Conservation (phyloP, 2,113 vertebrate species). For the Beaufortia kweichowensis region DNA sequence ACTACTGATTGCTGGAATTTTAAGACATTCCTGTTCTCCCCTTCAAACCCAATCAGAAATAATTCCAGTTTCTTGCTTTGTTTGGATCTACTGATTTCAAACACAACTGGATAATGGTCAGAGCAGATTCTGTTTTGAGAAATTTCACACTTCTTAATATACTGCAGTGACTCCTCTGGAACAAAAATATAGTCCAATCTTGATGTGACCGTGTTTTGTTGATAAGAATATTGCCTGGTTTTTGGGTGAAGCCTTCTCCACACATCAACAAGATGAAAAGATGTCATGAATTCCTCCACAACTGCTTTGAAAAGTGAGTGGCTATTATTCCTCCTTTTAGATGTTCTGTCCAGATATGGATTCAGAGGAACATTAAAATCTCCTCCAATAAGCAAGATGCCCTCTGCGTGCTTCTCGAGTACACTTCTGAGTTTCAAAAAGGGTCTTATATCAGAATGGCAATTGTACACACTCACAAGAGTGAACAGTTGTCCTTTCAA, state of each 20-base stretch:
- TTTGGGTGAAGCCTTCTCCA: no score
- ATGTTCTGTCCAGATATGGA: not conserved
- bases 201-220: not conserved
- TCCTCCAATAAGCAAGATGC: no score
- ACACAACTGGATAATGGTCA: not conserved
- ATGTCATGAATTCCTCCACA: no score
- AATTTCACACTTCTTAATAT: not conserved
- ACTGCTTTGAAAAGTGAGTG: no score
- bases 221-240: not conserved
- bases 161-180: conserved; percentile 7
- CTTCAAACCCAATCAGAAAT: no score
- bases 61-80: no score
- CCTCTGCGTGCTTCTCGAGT: not conserved
- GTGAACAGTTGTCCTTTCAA: not conserved
- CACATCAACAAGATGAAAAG: no score
- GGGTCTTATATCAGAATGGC: not conserved
- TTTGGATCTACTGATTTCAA: not conserved
- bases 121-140: not conserved
- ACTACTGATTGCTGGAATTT: no score
- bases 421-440: not conserved
- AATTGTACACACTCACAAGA: not conserved
- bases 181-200: conserved; percentile 22
- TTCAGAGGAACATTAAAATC: not conserved
- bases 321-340: no score
- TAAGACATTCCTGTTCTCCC: no score